A percentile compares a stretch with the other conserved stretches of the same genome.
phyloP scores from a whole-genome alignment of 1,140 invertebrate species.

The Globodera ellingtonae region DNA sequence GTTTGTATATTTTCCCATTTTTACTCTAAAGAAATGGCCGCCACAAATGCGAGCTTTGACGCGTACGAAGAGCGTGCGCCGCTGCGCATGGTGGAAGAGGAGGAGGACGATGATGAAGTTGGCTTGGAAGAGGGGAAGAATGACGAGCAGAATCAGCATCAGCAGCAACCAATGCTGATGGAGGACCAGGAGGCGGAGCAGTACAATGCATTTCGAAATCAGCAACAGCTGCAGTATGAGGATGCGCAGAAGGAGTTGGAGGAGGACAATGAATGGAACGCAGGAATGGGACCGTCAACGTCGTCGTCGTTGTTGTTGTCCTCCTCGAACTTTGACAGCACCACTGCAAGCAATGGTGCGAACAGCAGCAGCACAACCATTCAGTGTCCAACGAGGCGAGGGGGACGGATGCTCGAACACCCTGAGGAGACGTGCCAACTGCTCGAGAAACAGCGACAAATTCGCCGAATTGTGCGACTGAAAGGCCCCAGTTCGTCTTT shows the following conservation, averaged over 20 bases:
- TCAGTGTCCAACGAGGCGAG: no score
- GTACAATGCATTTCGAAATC: neutral
- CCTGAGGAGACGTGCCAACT: neutral
- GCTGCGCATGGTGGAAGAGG: constrained; percentile 13
- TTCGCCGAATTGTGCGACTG: constrained; percentile 14
- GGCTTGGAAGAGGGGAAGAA: neutral
- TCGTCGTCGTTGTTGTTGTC: neutral
- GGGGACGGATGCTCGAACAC: no score
- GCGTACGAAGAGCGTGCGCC: neutral
- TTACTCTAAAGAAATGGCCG: neutral
- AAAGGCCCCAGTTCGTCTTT: constrained; percentile 20
- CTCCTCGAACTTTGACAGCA: neutral
- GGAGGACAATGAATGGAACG: neutral
- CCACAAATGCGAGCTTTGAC: no score
- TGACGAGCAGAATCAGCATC: neutral
- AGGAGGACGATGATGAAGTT: constrained; percentile 11
- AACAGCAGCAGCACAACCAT: no score
- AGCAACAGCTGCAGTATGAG: neutral
- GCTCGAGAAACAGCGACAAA: constrained; percentile 16
- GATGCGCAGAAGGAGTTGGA: neutral
- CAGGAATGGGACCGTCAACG: no score
- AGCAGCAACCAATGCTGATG: neutral
- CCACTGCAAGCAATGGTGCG: no score
- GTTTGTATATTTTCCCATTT: neutral
- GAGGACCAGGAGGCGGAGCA: no score